These are phyloP conservation scores for Amblyopsis rosae DNA, from an alignment of 2,113 vertebrate species.

Conservation along the genomic window DNA sequence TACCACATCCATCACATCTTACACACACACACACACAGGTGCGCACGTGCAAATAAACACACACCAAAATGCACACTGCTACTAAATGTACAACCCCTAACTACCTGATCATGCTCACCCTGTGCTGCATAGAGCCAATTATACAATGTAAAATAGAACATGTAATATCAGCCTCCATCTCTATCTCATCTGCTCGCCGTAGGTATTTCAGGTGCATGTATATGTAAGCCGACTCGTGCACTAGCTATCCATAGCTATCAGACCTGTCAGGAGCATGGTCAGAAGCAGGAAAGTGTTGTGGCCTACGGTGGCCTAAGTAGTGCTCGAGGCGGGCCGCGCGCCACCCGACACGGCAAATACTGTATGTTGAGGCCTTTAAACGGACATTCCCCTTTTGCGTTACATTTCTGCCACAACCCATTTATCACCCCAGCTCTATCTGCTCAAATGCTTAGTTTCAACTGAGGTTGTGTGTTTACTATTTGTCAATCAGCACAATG, in stretches of 20 bases:
- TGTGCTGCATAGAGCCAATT: conserved; percentile 12
- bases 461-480: not conserved
- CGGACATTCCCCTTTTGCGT: too few species aligned
- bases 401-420: too few species aligned
- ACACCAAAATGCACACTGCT: not conserved
- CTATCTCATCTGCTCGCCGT: conserved; percentile 15
- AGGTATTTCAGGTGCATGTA: conserved; percentile 51
- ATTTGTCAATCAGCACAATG: too few species aligned
- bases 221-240: conserved; percentile 41
- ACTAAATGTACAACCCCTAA: conserved; percentile 9
- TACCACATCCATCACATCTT: conserved; percentile 17
- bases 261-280: conserved; percentile 16
- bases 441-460: not conserved
- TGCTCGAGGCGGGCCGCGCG: too few species aligned
- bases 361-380: too few species aligned
- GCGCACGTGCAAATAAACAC: not conserved
- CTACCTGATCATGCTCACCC: conserved; percentile 9
- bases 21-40: not conserved
- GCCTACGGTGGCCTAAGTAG: conserved; percentile 25
- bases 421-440: too few species aligned
- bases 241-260: conserved; percentile 27
- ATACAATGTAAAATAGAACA: conserved; percentile 23
- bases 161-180: conserved; percentile 36
- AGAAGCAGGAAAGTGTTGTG: conserved; percentile 21
- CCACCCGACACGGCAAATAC: too few species aligned